Evolutionary conservation across 2,888 invertebrate species (phyloP).

Genomic region (Hermaeophaga mercurialis): DNA sequence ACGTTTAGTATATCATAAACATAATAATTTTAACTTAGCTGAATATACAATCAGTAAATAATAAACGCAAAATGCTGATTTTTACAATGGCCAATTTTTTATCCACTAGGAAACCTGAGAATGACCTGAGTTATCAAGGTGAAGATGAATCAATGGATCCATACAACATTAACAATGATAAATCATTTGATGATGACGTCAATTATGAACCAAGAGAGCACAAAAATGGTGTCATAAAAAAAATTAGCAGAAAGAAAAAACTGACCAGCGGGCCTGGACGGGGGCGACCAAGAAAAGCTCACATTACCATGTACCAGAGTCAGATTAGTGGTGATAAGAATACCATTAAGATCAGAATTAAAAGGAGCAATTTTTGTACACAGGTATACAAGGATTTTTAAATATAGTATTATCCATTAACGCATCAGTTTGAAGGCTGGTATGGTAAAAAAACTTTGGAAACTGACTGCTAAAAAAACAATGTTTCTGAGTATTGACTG

Average conservation of each 20-base stretch:
- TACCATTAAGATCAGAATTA: constrained; percentile 72
- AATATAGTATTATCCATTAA: no score
- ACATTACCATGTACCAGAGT: constrained; percentile 64
- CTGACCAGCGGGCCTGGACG: constrained; percentile 48
- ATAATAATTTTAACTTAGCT: no score
- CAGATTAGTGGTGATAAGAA: constrained; percentile 69
- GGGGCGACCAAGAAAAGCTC: constrained; percentile 58
- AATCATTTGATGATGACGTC: constrained; percentile 30
- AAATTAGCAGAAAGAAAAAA: constrained; percentile 45
- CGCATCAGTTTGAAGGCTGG: no score
- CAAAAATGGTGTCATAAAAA: constrained; percentile 49
- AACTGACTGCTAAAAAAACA: no score
- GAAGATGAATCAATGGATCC: constrained; percentile 28
- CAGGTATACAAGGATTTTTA: no score
- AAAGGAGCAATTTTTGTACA: constrained; percentile 62
- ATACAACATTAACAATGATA: constrained; percentile 34
- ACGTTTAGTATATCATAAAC: no score
- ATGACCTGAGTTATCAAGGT: constrained; percentile 16
- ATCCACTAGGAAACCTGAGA: constrained; percentile 8
- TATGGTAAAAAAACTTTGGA: no score
- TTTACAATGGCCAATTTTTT: no score
- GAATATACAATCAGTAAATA: no score
- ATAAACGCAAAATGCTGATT: no score
- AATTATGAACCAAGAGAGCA: constrained; percentile 34
- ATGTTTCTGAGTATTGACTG: no score